A percentile compares a stretch with the other conserved stretches of the same genome.
Conservation (phyloP, 1,140 invertebrate species). For the Magallana ariakensis region DNA sequence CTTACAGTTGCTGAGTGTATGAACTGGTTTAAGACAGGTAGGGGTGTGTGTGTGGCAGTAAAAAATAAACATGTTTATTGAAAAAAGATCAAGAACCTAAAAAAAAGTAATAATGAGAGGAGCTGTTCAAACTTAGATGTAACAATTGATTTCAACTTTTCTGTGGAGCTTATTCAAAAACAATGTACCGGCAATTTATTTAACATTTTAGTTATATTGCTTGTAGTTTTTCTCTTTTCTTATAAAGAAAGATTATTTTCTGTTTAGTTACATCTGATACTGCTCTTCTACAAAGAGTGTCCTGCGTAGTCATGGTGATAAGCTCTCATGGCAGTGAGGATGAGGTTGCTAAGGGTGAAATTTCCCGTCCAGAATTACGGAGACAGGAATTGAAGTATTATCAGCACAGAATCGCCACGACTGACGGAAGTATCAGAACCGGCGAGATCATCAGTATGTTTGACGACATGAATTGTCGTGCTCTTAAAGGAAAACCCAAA, state of each 20-base stretch:
- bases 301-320: conserved; percentile 34
- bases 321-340: conserved; percentile 40
- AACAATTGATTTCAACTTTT: background rate
- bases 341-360: background rate
- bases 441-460: conserved; percentile 36
- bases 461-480: conserved; percentile 29
- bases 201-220: background rate
- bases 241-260: background rate
- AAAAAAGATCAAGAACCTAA: background rate
- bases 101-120: background rate
- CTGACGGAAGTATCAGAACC: conserved; percentile 31
- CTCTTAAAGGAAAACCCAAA: conserved; percentile 39
- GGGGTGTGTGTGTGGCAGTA: background rate
- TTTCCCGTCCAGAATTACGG: background rate
- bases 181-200: background rate
- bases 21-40: background rate
- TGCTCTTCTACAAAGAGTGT: conserved; percentile 13
- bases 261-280: background rate
- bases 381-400: conserved; percentile 26
- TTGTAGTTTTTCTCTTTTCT: background rate
- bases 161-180: background rate
- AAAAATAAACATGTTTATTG: no score
- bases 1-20: background rate
- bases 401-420: conserved; percentile 29
- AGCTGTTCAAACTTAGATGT: background rate